Evolutionary conservation across 2,113 vertebrate genomes (phyloP).

Genomic region (Myrmophylax atrothorax): DNA sequence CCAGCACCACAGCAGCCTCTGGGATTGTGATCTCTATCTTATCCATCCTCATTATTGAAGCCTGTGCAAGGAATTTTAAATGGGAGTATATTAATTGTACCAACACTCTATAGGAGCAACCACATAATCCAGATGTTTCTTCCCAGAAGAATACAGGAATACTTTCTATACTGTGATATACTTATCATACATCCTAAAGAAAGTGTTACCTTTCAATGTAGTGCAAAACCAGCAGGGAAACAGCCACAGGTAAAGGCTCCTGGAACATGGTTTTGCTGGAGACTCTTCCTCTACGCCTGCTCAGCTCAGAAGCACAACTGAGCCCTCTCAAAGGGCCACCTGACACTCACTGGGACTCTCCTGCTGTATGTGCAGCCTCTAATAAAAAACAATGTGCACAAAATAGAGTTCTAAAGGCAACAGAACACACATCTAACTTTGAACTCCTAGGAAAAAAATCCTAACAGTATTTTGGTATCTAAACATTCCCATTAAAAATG

Average conservation of each 20-base stretch:
- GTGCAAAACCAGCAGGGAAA: neutral
- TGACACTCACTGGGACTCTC: neutral
- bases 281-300: neutral
- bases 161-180: neutral
- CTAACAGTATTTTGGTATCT: neutral
- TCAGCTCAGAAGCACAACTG: neutral
- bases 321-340: neutral
- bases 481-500: conserved; percentile 21
- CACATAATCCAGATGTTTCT: neutral
- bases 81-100: neutral
- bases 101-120: neutral
- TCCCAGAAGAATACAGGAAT: neutral
- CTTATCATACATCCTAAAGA: accelerated
- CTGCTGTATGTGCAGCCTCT: neutral
- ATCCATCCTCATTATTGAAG: neutral
- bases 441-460: neutral
- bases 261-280: neutral
- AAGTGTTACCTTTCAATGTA: neutral
- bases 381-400: neutral
- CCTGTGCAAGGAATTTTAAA: neutral
- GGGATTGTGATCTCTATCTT: neutral
- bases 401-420: neutral
- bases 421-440: neutral
- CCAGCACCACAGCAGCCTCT: neutral
- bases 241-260: neutral